These are phyloP conservation scores for Drosophila paramelanica DNA, from an alignment of 2,888 invertebrate species.

Conservation along the genomic window DNA sequence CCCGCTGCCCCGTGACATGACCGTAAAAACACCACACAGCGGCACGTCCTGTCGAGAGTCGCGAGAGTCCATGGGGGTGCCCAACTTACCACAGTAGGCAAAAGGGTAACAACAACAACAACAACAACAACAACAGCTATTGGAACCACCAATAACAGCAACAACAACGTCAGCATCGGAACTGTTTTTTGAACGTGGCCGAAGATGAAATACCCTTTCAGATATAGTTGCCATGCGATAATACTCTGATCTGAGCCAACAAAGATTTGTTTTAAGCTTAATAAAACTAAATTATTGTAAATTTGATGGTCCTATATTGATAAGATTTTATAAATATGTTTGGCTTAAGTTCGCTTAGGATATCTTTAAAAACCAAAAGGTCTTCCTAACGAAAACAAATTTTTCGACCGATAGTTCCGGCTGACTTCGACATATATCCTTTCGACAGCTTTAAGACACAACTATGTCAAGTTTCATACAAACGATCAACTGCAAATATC, in stretches of 20 bases:
- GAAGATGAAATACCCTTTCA: background rate
- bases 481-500: too few relatives aligned
- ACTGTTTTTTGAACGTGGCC: background rate
- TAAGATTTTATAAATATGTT: too few relatives aligned
- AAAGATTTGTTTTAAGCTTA: background rate
- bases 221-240: background rate
- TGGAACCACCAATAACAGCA: constrained; percentile 47
- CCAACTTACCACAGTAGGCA: constrained; percentile 35
- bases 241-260: too few relatives aligned
- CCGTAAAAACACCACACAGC: constrained; percentile 73
- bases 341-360: too few relatives aligned
- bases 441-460: too few relatives aligned
- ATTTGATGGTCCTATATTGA: too few relatives aligned
- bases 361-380: too few relatives aligned
- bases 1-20: constrained; percentile 54
- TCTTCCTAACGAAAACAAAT: too few relatives aligned
- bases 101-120: constrained; percentile 56
- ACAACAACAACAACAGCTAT: constrained; percentile 37
- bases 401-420: too few relatives aligned
- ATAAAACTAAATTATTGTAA: too few relatives aligned
- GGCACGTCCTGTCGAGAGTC: constrained; percentile 46
- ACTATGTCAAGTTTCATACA: too few relatives aligned
- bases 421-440: too few relatives aligned
- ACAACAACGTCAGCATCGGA: constrained; percentile 7
- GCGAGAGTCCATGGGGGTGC: constrained; percentile 65